phyloP scores from a whole-genome alignment of 2,888 invertebrate genomes.

The Drosophila merina region DNA sequence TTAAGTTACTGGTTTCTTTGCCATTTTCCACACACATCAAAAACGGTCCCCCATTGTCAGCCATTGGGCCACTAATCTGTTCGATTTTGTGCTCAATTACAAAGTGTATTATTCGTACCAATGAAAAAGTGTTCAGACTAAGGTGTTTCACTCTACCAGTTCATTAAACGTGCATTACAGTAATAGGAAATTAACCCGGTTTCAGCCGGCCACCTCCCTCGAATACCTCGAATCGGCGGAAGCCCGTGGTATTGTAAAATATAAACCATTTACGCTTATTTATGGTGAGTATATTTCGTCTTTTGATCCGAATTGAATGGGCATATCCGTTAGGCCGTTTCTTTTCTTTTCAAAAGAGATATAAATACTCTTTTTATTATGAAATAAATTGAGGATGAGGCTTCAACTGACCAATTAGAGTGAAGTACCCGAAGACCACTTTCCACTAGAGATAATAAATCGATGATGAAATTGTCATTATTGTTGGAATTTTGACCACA shows the following conservation, averaged over 20 bases:
- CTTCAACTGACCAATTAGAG: neutral
- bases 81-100: constrained; percentile 58
- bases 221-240: constrained; percentile 50
- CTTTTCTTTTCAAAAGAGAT: constrained; percentile 3
- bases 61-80: constrained; percentile 54
- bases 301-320: constrained; percentile 54
- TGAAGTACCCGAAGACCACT: neutral
- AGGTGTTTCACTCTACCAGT: constrained; percentile 61
- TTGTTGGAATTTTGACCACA: neutral
- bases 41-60: constrained; percentile 51
- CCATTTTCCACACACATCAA: constrained; percentile 46
- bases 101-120: constrained; percentile 19
- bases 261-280: constrained; percentile 41
- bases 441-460: neutral
- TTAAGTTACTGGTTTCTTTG: constrained; percentile 66
- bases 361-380: constrained; percentile 4
- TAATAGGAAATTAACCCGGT: constrained; percentile 77
- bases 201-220: constrained; percentile 34
- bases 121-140: constrained; percentile 18
- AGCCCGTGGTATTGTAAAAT: constrained; percentile 58
- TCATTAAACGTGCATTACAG: constrained; percentile 69
- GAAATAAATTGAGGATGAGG: neutral
- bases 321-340: constrained; percentile 46
- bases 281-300: constrained; percentile 46
- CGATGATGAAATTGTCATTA: neutral